Conservation (phyloP, 2,888 invertebrate genomes). For the Drosophila tripunctata region DNA sequence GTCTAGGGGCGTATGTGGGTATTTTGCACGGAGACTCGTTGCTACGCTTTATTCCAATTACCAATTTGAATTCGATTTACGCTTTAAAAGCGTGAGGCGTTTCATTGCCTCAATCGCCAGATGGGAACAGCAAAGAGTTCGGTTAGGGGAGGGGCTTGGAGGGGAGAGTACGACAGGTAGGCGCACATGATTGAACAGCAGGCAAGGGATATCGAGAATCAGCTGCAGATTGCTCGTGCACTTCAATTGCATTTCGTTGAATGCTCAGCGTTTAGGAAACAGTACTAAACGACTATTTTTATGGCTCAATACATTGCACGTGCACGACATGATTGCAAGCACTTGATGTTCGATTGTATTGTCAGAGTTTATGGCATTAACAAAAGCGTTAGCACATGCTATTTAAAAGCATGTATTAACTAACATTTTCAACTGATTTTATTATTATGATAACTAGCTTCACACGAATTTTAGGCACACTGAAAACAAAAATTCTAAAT, state of each 20-base stretch:
- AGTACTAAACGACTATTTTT: constrained; percentile 29
- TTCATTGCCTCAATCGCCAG: constrained; percentile 4
- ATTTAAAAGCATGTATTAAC: too few species aligned
- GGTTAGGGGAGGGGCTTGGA: background rate
- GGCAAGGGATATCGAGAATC: constrained; percentile 7
- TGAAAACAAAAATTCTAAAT: too few species aligned
- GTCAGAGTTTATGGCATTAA: background rate
- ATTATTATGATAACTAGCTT: background rate
- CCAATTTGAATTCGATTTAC: constrained; percentile 72
- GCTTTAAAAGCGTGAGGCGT: constrained; percentile 49
- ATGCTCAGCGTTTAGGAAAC: background rate
- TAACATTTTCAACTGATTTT: background rate
- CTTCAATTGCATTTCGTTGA: constrained; percentile 10
- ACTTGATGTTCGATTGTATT: constrained; percentile 8
- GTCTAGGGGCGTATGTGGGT: constrained; percentile 8
- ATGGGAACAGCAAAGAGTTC: background rate
- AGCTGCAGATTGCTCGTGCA: constrained; percentile 13
- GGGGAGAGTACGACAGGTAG: background rate
- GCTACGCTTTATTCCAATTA: constrained; percentile 65
- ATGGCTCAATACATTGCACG: constrained; percentile 35
- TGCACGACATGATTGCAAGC: constrained; percentile 3
- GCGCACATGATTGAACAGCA: constrained; percentile 14
- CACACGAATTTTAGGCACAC: too few species aligned
- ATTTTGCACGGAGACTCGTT: constrained; percentile 16
- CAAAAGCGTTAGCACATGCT: background rate